Evolutionary conservation across 2,888 invertebrate species (phyloP), one percentile per base, ranked within the genome.

Genomic region (Cenopis cana): DNA sequence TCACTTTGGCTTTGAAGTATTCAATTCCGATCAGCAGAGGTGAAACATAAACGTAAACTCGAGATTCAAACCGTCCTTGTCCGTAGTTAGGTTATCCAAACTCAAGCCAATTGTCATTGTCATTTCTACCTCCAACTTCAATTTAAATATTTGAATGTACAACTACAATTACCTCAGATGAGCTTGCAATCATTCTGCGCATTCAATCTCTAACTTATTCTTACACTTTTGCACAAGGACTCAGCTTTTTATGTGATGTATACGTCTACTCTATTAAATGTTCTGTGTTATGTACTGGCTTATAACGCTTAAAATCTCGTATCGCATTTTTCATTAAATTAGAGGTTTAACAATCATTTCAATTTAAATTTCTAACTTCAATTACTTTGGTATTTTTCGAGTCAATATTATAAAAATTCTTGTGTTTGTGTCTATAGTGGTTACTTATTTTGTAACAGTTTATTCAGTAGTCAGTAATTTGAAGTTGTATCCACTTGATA

Each of bases 51-150:
- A 79, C 77, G 76, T 64, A 75, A 76, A 74, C 73, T 67, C 75
- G 76, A 74, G 70, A 74, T 66, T 76, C 75, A 57, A 77, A 78
- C 75, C 78, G 80, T 73, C 76, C 75, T 81, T 78, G 69, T 84
- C 36, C 60, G 83, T 85, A 86, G 84, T 77, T 85, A 83, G 82
- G 77, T 76, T 76, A 18, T 49, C 33, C 46, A 49, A 57, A 54
- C 59, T 68, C 41, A 41, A 50, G 57, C 38, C 50, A 57, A 64
- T 38, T 55, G 49, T 65, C 65, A 64, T 38, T 55, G 49, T 65
- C 65, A 59, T 60, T 59, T 71, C 65, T 70, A 41, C 36, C 59
- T 66, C 29, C 66, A 60, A 55, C 38, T 24, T 69, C 50, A 52
- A 20, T 57, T 64, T 38, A 52, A 64, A 64, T 69, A 55, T 61